Base-by-base conservation (phyloP, 2,113 vertebrate genomes). In the Antechinus flavipes region DNA sequence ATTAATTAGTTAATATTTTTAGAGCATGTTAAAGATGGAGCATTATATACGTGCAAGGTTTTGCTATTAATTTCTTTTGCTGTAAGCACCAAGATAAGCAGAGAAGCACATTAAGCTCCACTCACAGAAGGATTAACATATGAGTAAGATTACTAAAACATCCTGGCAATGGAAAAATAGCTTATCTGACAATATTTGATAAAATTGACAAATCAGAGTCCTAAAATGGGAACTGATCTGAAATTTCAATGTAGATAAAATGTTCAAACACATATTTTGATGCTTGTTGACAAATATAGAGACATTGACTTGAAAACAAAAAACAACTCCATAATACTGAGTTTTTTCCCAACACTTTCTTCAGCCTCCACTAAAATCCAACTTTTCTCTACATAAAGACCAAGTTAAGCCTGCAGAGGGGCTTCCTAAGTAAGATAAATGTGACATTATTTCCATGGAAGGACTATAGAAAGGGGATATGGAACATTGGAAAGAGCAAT, bases 1-100 rank as follows among this genome's bases (percentile, higher is more conserved):
- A 93, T 91, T 91, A 52, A 93, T 93, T 96, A 93, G 95, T 93
- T 97, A 95, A 92, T 96, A 96, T 94, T 96, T 96, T 54, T 94
- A 91, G 93, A 93, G 35, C 90, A 49, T 95, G 95, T 94, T 97
- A 54, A 96, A 93, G 55, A 97, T 91, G 68, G 91, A 98, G 50
- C 91, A 8, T 6, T 50, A 93, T 4, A 46, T n/a, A 49, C 24
- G 52, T 93, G 49, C 2, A 25, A 90, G 89, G 19, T 91, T 94
- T 97, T 92, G 54, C 84, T 91, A 76, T 84, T 95, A 91, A 93
- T 94, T 95, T 97, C 53, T 96, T n/a, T 94, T 92, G 7, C 90
- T 93, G 0, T 47, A 93, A 97, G 47, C 26, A 96, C 90, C 93
- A 92, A 92, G 91, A 68, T 91, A 95, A 95, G 26, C 35, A 92